These are phyloP conservation scores for Zaprionus camerounensis DNA, from an alignment of 1,140 invertebrate genomes.

Conservation along the genomic window DNA sequence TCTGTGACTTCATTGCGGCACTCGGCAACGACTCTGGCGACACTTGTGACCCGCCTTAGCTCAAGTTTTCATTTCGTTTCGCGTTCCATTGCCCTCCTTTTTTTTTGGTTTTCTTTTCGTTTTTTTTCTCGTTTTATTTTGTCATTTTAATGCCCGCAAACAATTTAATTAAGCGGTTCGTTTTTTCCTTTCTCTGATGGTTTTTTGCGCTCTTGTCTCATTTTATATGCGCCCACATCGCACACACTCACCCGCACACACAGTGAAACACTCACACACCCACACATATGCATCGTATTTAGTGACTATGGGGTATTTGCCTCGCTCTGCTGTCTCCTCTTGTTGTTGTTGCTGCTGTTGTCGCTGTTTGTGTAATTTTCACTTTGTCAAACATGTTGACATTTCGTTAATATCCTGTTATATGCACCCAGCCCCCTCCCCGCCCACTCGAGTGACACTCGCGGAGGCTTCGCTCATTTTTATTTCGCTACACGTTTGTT, in stretches of 20 bases:
- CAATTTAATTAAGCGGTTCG: conserved; percentile 81
- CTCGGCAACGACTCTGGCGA: conserved; percentile 49
- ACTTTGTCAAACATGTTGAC: conserved; percentile 78
- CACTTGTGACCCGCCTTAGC: conserved; percentile 66
- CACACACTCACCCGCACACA: conserved; percentile 22
- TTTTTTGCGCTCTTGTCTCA: conserved; percentile 32
- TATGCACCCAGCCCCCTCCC: conserved; percentile 37
- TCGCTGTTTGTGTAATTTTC: conserved; percentile 61
- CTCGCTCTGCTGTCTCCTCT: neutral
- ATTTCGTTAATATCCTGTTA: conserved; percentile 73
- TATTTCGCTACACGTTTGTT: conserved; percentile 68
- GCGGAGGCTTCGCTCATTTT: conserved; percentile 42
- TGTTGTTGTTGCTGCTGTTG: conserved; percentile 17
- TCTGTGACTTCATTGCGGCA: conserved; percentile 47
- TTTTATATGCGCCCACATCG: conserved; percentile 45
- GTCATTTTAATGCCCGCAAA: conserved; percentile 80
- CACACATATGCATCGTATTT: neutral
- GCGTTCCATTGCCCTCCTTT: conserved; percentile 28
- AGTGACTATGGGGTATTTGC: conserved; percentile 31
- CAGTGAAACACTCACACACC: neutral
- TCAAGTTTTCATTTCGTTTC: conserved; percentile 71
- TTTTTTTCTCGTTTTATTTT: conserved; percentile 53
- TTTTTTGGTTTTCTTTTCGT: conserved; percentile 30
- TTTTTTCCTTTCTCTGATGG: conserved; percentile 36
- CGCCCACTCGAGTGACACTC: neutral